A percentile compares a stretch with the other conserved stretches of the same genome.
Conservation (phyloP, 2,113 vertebrate species). For the Plecturocebus donacophilus region DNA sequence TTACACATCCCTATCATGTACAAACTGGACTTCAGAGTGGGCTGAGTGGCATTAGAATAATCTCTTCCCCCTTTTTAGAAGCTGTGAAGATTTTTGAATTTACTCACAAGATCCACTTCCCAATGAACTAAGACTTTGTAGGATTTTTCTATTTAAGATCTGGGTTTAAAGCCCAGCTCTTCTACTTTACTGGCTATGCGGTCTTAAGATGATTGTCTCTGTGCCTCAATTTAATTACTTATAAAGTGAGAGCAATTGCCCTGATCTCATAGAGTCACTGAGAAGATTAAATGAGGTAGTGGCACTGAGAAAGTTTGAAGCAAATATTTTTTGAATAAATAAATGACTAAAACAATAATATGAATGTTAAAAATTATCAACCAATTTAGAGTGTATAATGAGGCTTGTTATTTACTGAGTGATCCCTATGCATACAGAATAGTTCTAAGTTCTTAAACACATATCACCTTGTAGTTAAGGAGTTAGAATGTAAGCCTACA, state of each 20-base stretch:
- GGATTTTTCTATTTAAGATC: background rate
- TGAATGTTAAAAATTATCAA: background rate
- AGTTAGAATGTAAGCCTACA: background rate
- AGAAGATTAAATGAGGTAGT: background rate
- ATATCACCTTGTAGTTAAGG: background rate
- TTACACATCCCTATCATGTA: background rate
- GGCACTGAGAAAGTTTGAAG: background rate
- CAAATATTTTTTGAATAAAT: slow-evolving; percentile 14
- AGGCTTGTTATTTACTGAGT: background rate
- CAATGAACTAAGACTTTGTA: background rate
- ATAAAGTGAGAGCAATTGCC: background rate
- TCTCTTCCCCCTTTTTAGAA: background rate
- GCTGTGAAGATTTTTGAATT: background rate
- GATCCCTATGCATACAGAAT: background rate
- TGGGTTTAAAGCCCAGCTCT: background rate
- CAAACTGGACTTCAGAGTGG: background rate
- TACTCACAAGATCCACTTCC: background rate
- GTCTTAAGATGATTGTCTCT: background rate
- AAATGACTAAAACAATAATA: slow-evolving; percentile 1
- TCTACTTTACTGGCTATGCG: background rate
- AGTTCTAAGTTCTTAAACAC: background rate
- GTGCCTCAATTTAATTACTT: background rate
- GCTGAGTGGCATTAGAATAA: background rate
- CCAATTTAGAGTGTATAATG: background rate
- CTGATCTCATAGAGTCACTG: background rate